These are phyloP conservation scores for Lethrus apterus DNA, from an alignment of 1,140 invertebrate genomes.

Conservation along the genomic window DNA sequence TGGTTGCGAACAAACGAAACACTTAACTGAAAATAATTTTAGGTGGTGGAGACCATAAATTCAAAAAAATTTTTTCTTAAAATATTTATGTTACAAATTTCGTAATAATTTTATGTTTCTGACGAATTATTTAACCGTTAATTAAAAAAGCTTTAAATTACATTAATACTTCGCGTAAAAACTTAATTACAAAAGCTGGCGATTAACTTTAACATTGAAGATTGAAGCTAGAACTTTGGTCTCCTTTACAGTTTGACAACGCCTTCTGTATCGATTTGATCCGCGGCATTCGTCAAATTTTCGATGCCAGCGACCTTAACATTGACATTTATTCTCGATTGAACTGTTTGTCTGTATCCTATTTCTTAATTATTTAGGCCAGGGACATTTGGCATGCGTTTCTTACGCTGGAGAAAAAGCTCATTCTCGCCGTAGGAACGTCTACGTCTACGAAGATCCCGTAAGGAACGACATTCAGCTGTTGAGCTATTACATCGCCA, in stretches of 20 bases:
- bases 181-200: conserved; percentile 5
- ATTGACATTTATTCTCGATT: conserved; percentile 1
- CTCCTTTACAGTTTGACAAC: conserved; percentile 1
- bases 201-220: no score
- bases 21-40: no score
- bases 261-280: neutral
- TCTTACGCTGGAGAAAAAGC: conserved; percentile 69
- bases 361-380: conserved; percentile 43
- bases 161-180: neutral
- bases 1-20: no score
- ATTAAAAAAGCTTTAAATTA: conserved; percentile 1
- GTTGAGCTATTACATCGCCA: conserved; percentile 41
- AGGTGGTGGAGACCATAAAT: no score
- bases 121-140: no score
- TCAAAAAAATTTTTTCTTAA: no score
- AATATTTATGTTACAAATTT: no score
- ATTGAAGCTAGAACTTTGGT: neutral
- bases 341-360: neutral
- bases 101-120: no score
- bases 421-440: conserved; percentile 62
- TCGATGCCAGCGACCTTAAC: no score
- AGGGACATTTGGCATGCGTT: conserved; percentile 67
- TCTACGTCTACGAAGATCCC: conserved; percentile 52
- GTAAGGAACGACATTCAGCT: conserved; percentile 40
- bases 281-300: conserved; percentile 4